These are phyloP conservation scores for Gymnocephalus cernua DNA, from an alignment of 2,113 vertebrate species.

Conservation along the genomic window DNA sequence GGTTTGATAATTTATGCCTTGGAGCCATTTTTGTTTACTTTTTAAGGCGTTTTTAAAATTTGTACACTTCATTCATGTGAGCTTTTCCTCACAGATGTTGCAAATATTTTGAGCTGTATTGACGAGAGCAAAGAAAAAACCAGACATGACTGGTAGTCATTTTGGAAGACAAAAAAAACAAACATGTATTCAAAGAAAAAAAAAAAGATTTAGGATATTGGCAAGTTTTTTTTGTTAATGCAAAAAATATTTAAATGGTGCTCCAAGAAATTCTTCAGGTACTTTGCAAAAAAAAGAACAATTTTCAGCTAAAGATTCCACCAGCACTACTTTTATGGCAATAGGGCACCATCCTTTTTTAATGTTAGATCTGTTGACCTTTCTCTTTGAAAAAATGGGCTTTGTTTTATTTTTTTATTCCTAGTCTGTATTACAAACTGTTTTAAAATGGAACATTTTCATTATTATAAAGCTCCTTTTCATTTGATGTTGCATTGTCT, in stretches of 20 bases:
- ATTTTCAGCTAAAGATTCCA: constrained; percentile 50
- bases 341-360: constrained; percentile 49
- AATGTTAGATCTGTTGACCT: constrained; percentile 28
- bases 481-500: constrained; percentile 50
- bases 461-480: constrained; percentile 73
- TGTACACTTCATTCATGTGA: constrained; percentile 53
- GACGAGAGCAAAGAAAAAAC: constrained; percentile 22
- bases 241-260: constrained; percentile 58
- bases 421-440: constrained; percentile 55
- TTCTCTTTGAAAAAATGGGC: constrained; percentile 37
- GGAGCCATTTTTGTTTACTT: constrained; percentile 62
- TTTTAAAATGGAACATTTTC: constrained; percentile 73
- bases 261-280: constrained; percentile 67
- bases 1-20: constrained; percentile 57
- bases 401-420: constrained; percentile 56
- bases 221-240: constrained; percentile 59
- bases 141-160: background rate
- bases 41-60: constrained; percentile 75
- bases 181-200: constrained; percentile 15
- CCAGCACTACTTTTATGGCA: constrained; percentile 66
- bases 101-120: constrained; percentile 22
- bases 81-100: constrained; percentile 56
- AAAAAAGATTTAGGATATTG: constrained; percentile 19
- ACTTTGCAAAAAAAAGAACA: constrained; percentile 51
- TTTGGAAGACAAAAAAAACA: constrained; percentile 20